These are phyloP conservation scores for Drosophila macrospina DNA, from an alignment of 2,888 invertebrate species.

Conservation along the genomic window DNA sequence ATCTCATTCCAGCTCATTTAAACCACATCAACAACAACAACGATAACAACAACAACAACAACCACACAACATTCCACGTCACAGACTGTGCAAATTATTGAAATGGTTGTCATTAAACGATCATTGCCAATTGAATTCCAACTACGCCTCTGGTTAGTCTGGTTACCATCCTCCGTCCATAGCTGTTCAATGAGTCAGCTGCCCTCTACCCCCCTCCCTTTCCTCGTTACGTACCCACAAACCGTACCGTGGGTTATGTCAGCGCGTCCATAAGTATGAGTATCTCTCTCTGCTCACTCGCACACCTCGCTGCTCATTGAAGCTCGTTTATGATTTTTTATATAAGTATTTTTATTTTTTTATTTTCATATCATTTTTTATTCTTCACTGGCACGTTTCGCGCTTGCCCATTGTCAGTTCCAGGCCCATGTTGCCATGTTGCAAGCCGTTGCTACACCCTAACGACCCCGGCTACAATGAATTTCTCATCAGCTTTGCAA, in stretches of 20 bases:
- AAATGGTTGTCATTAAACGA: conserved; percentile 62
- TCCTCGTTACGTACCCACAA: not conserved
- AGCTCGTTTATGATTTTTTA: conserved; percentile 53
- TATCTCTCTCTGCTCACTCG: conserved; percentile 6
- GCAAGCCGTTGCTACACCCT: conserved; percentile 30
- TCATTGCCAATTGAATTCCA: conserved; percentile 59
- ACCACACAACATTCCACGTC: conserved; percentile 27
- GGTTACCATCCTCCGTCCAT: conserved; percentile 27
- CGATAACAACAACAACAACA: conserved; percentile 12
- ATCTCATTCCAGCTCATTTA: conserved; percentile 23
- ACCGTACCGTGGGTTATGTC: conserved; percentile 48
- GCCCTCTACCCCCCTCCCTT: not conserved
- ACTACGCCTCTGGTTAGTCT: conserved; percentile 21
- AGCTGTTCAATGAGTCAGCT: conserved; percentile 56
- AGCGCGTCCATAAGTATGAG: conserved; percentile 32
- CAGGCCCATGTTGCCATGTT: conserved; percentile 27
- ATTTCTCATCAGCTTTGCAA: conserved; percentile 15
- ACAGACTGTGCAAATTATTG: conserved; percentile 52
- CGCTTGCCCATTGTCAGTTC: conserved; percentile 48
- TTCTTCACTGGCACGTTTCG: conserved; percentile 57
- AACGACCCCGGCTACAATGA: not conserved
- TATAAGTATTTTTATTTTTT: conserved; percentile 14
- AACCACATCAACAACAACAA: not conserved
- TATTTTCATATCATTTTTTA: conserved; percentile 48
- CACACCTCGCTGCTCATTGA: conserved; percentile 34